Percentiles rank a stretch among this genome's conserved stretches.
phyloP scores from a whole-genome alignment of 2,797 vertebrate genomes.

The Gila robusta region DNA sequence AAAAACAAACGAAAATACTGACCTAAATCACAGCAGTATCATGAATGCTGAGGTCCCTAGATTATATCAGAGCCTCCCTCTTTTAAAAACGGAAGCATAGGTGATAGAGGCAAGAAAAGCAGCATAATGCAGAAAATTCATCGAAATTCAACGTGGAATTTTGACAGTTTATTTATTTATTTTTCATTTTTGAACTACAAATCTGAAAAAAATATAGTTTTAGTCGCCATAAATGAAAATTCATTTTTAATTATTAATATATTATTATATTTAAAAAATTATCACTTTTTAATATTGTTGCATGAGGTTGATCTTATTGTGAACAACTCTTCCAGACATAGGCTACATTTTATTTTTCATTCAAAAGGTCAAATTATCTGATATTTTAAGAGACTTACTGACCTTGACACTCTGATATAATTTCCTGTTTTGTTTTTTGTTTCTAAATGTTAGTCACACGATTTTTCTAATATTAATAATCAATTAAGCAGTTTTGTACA shows the following conservation, averaged over 20 bases:
- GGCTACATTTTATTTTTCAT: background rate
- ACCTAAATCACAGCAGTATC: constrained; percentile 44
- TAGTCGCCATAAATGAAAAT: background rate
- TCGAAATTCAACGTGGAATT: background rate
- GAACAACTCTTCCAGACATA: background rate
- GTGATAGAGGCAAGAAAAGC: background rate
- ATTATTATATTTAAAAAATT: background rate
- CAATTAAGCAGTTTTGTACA: background rate
- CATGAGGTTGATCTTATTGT: background rate
- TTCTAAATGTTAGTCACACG: background rate
- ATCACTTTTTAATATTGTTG: background rate
- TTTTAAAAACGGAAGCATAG: constrained; percentile 4
- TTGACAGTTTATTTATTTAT: no score
- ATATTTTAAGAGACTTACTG: background rate
- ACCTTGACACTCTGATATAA: background rate
- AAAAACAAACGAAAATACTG: constrained; percentile 40
- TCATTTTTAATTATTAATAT: background rate
- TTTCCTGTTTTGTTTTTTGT: background rate
- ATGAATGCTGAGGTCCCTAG: constrained; percentile 36
- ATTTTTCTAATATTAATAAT: background rate
- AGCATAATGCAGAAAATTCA: background rate
- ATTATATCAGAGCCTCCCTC: constrained; percentile 45
- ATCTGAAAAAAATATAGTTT: constrained; percentile 4
- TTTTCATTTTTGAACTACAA: background rate
- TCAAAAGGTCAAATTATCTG: background rate